Base-by-base conservation (phyloP, 1,140 invertebrate genomes). In the Cydia pomonella region DNA sequence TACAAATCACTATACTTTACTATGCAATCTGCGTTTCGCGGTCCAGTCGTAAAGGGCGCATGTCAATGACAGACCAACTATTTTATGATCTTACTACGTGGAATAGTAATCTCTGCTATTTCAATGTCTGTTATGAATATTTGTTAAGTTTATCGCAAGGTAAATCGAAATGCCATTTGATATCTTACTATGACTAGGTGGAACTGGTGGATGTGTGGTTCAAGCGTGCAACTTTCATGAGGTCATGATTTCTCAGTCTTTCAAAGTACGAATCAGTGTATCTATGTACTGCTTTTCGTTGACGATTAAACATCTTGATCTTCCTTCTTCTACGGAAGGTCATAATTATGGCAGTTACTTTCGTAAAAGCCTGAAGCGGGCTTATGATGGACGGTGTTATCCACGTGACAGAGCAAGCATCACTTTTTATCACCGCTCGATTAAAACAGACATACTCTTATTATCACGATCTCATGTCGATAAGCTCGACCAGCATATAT, bases 1-100 rank as follows among this genome's bases (percentile, higher is more conserved):
- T 69, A 69, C 64, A 69, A 69, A 69, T 69, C 27, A 69, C 29
- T 33, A 66, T 66, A 66, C 63, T 66, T 63, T 66, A 29, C 29
- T 18, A 33, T 69, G 64, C 64, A 33, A 69, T 69, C 27, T n/a
- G 29, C 27, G 27, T 69, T 29, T 64, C 2, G 29, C 29, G 29
- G 29, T 9, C 63, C 2, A 9, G 13, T 33, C 27, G n/a, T 69
- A 25, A 69, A 69, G 27, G 63, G 16, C 64, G 13, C 23, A 69
- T 33, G 64, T 69, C 13, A 29, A 33, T 33, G 9, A 3, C 27
- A 9, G 2, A 69, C 18, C 18, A 18, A 69, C 16, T 16, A 38
- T 38, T 38, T 38, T 69, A 69, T 18, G 64, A 21, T 18, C 64
- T 69, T 69, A 33, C 25, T 9, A 18, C 7, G 16, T 33, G 64